phyloP scores from a whole-genome alignment of 2,113 vertebrate genomes.

The Cariama cristata region DNA sequence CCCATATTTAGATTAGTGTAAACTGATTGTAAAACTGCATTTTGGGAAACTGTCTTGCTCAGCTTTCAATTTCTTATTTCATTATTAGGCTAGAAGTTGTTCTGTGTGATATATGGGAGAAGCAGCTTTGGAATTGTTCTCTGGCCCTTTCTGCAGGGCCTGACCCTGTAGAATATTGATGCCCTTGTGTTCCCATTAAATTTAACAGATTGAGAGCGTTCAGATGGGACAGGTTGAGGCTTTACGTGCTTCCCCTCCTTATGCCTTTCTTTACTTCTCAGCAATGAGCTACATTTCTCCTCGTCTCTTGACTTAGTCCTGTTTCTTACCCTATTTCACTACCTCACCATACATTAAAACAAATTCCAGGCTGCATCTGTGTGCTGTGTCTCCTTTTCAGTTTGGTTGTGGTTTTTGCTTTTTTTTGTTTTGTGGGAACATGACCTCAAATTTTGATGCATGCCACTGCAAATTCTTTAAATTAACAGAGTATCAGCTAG shows the following conservation, averaged over 20 bases:
- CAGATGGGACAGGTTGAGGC: neutral
- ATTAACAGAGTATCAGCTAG: constrained; percentile 90
- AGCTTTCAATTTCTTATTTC: neutral
- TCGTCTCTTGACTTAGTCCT: neutral
- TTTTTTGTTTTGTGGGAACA: neutral
- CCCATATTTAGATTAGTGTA: neutral
- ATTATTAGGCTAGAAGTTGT: neutral
- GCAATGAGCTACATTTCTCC: neutral
- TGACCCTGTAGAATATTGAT: neutral
- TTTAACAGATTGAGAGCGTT: neutral
- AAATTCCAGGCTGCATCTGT: neutral
- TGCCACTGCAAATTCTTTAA: constrained; percentile 32
- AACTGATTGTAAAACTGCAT: neutral
- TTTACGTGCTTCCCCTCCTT: neutral
- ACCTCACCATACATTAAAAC: neutral
- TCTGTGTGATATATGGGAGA: neutral
- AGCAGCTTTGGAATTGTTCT: neutral
- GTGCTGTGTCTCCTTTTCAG: neutral
- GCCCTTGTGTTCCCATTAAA: neutral
- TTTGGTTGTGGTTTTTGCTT: neutral
- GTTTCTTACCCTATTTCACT: neutral
- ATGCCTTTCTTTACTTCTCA: neutral
- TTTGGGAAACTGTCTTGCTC: neutral
- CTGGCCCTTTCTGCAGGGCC: neutral
- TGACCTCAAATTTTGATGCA: neutral